Conservation (phyloP, 2,113 vertebrate genomes). For the Progne subis region DNA sequence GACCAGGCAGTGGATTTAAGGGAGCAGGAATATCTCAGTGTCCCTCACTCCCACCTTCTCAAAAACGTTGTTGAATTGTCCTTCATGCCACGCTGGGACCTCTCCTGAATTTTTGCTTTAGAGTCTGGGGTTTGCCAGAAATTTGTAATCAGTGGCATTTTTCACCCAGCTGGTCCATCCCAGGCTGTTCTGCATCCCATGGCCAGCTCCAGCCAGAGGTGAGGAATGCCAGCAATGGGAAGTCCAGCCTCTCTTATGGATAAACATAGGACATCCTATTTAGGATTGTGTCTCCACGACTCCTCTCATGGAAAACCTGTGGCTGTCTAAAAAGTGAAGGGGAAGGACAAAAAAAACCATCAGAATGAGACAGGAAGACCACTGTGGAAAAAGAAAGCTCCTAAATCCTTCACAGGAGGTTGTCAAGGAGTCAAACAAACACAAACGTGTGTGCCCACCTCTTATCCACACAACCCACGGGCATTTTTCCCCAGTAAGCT, state of each 20-base stretch:
- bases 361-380: background rate
- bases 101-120: background rate
- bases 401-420: background rate
- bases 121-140: background rate
- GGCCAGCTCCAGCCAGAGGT: background rate
- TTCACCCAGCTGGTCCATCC: background rate
- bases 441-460: fast-evolving
- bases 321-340: background rate
- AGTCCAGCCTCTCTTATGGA: background rate
- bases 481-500: background rate
- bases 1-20: background rate
- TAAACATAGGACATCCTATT: background rate
- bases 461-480: background rate
- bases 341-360: background rate
- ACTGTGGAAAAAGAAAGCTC: background rate
- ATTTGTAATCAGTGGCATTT: background rate
- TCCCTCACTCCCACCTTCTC: background rate
- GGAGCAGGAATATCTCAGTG: background rate
- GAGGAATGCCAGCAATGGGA: background rate
- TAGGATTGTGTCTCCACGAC: fast-evolving
- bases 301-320: background rate
- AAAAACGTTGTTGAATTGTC: fast-evolving
- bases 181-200: background rate
- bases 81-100: fast-evolving
- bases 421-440: background rate